These are phyloP conservation scores for Adelphocoris suturalis DNA, from an alignment of 2,888 invertebrate genomes.

Conservation along the genomic window DNA sequence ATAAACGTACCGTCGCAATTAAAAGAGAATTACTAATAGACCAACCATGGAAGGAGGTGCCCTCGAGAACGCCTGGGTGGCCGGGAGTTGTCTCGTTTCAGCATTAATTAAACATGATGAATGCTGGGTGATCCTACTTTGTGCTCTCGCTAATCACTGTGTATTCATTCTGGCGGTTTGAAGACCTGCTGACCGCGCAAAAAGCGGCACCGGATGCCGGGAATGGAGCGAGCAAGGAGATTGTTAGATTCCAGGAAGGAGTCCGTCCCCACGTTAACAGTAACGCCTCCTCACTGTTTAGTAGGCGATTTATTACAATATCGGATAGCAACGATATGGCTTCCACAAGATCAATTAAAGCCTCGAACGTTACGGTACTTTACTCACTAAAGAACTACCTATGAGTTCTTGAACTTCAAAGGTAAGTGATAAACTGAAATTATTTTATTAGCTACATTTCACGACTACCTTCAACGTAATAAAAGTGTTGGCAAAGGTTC, in stretches of 20 bases:
- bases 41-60: constrained; percentile 16
- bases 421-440: too few species aligned
- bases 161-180: constrained; percentile 8
- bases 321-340: too few species aligned
- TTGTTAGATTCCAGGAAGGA: neutral
- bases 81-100: constrained; percentile 6
- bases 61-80: neutral
- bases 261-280: neutral
- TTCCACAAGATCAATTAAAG: too few species aligned
- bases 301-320: neutral
- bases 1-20: neutral
- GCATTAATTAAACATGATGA: constrained; percentile 50
- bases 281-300: constrained; percentile 5
- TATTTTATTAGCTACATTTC: too few species aligned
- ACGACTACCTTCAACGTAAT: too few species aligned
- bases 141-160: constrained; percentile 37
- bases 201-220: constrained; percentile 1
- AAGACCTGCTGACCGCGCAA: neutral
- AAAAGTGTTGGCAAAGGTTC: too few species aligned
- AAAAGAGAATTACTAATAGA: constrained; percentile 8
- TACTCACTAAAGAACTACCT: too few species aligned
- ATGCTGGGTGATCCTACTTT: constrained; percentile 24
- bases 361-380: too few species aligned
- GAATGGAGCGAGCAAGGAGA: neutral
- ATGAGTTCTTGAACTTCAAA: too few species aligned